Evolutionary conservation across 2,113 vertebrate genomes (phyloP), one percentile per base, ranked within the genome.

Genomic region (Connochaetes taurinus): DNA sequence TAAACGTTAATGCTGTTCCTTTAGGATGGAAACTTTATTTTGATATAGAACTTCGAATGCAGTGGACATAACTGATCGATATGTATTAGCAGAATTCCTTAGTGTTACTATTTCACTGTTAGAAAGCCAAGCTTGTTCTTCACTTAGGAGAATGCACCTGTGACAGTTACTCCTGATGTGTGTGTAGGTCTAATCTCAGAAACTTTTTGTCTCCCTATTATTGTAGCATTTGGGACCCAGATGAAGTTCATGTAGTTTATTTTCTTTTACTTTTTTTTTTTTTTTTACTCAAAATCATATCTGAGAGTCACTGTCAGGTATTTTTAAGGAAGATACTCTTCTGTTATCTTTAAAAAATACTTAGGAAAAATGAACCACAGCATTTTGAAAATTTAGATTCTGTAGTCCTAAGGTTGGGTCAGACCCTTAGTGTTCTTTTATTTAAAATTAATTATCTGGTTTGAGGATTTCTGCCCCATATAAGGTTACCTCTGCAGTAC

Each of bases 341-440:
- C 27, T 90, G 7, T 96, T 88, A 52, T 40, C 36, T 58, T 96
- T 82, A 95, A 94, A 47, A 97, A 92, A 90, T 91, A 16, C 45
- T 6, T 85, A 17, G 45, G 29, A 90, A 91, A 94, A 97, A 53
- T 85, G 53, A 87, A 96, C 80, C 15, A 33, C 13, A 27, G 19
- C 33, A 83, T 85, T 97, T 92, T 95, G 92, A 94, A 96, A 89
- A 33, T 90, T 67, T 93, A 91, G n/a, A 62, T 5, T 45, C 9
- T 58, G 7, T 53, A 62, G 60, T 27, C 40, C 62, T 92, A 62
- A 19, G 40, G 13, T 53, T 67, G 55, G 53, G 14, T 16, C 50
- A 67, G 58, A 27, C 15, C 53, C 45, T 84, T 84, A 45, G 29
- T 96, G 17, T 29, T 90, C 52, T 82, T 95, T 94, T 88, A 60